Conservation (phyloP, 2,888 invertebrate genomes). For the Epicampocera succincta region DNA sequence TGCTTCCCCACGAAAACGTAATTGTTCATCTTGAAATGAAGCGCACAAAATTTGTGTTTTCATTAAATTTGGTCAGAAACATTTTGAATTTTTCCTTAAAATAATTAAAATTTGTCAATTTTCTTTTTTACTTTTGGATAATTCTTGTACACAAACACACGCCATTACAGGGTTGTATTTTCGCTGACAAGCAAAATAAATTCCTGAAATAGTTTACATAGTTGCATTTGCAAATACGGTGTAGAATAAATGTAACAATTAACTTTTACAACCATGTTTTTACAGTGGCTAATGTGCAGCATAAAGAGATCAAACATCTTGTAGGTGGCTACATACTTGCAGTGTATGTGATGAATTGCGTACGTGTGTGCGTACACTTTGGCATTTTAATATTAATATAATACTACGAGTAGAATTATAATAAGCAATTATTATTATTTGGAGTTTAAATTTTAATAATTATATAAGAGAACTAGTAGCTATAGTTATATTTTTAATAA, state of each 20-base stretch:
- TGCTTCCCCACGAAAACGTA: not conserved
- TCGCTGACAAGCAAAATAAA: constrained; percentile 60
- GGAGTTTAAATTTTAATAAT: no score
- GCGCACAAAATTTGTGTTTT: not conserved
- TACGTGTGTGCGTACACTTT: no score
- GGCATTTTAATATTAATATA: no score
- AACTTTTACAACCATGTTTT: constrained; percentile 16
- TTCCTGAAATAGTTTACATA: constrained; percentile 63
- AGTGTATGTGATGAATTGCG: no score
- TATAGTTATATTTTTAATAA: no score
- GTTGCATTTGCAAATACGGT: constrained; percentile 21
- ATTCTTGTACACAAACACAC: constrained; percentile 74
- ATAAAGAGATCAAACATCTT: not conserved
- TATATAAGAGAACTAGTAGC: no score
- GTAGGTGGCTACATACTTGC: no score
- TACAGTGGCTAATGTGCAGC: not conserved
- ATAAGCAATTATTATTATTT: no score
- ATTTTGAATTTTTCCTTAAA: constrained; percentile 57
- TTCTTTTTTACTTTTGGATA: constrained; percentile 71
- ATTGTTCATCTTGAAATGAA: not conserved
- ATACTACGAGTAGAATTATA: no score
- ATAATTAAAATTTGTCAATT: constrained; percentile 68
- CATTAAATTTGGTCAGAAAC: constrained; percentile 30
- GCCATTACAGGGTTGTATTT: constrained; percentile 70
- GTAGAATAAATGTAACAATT: not conserved